Conservation (phyloP, 2,113 vertebrate genomes). For the Cryptoleucopteryx plumbea region DNA sequence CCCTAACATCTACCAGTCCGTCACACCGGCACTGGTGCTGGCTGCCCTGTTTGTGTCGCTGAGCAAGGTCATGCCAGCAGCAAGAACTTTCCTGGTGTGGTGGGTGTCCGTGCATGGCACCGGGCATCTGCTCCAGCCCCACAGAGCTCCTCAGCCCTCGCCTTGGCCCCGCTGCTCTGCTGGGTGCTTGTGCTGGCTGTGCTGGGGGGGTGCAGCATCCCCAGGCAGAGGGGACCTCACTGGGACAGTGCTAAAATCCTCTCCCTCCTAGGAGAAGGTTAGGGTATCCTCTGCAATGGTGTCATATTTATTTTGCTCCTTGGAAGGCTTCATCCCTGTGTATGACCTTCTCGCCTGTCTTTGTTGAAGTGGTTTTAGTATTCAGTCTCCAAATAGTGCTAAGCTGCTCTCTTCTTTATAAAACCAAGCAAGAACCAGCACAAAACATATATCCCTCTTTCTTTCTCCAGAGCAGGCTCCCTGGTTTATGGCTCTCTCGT, state of each 20-base stretch:
- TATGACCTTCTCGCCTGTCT: neutral
- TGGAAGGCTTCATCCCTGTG: neutral
- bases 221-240: neutral
- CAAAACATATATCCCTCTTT: neutral
- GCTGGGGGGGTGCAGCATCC: neutral
- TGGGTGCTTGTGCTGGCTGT: neutral
- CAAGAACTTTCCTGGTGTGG: rapidly evolving
- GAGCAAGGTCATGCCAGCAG: neutral
- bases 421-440: neutral
- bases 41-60: neutral
- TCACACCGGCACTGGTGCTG: neutral
- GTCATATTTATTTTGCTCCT: neutral
- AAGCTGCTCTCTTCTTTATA: neutral
- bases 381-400: neutral
- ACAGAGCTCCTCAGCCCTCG: rapidly evolving
- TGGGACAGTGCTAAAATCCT: neutral
- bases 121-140: neutral
- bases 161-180: rapidly evolving
- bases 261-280: neutral
- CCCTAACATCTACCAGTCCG: neutral
- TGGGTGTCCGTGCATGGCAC: rapidly evolving
- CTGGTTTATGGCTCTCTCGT: neutral
- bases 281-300: neutral
- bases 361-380: neutral
- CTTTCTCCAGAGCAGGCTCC: neutral